phyloP scores from a whole-genome alignment of 1,140 invertebrate species.

The Zaprionus ghesquierei region DNA sequence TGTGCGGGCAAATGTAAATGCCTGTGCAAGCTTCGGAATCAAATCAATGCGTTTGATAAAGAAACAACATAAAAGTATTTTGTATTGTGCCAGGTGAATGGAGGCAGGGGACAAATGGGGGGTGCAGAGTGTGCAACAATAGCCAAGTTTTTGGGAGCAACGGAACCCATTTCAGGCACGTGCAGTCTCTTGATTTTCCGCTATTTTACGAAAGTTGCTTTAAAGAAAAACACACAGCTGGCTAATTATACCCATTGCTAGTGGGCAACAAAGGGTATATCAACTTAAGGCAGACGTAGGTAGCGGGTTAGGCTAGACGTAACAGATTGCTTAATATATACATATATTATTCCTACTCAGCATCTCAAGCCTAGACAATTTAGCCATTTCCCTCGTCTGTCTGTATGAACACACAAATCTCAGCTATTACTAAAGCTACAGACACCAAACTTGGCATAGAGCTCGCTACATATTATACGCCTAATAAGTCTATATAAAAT shows the following conservation, averaged over 20 bases:
- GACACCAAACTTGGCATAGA: too few species aligned
- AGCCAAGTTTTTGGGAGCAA: slow-evolving; percentile 18
- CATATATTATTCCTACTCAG: too few species aligned
- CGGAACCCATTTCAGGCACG: slow-evolving; percentile 69
- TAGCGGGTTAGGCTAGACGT: too few species aligned
- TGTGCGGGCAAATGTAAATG: slow-evolving; percentile 66
- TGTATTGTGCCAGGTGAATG: not conserved
- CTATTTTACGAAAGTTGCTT: slow-evolving; percentile 15
- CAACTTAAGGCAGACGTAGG: not conserved
- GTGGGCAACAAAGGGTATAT: not conserved
- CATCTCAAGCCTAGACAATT: too few species aligned
- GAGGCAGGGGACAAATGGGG: not conserved
- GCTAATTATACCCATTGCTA: not conserved
- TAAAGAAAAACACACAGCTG: not conserved
- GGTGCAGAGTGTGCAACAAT: slow-evolving; percentile 11
- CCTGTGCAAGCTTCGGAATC: slow-evolving; percentile 57
- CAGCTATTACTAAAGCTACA: too few species aligned
- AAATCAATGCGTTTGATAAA: slow-evolving; percentile 67
- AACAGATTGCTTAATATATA: too few species aligned
- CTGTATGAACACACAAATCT: too few species aligned
- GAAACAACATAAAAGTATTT: slow-evolving; percentile 31
- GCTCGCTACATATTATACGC: too few species aligned
- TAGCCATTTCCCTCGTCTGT: too few species aligned
- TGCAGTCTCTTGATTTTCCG: slow-evolving; percentile 69
- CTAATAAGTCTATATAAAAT: too few species aligned